Evolutionary conservation across 2,797 vertebrate genomes (phyloP), one percentile per base, ranked within the genome.

Genomic region (Streptopelia turtur): DNA sequence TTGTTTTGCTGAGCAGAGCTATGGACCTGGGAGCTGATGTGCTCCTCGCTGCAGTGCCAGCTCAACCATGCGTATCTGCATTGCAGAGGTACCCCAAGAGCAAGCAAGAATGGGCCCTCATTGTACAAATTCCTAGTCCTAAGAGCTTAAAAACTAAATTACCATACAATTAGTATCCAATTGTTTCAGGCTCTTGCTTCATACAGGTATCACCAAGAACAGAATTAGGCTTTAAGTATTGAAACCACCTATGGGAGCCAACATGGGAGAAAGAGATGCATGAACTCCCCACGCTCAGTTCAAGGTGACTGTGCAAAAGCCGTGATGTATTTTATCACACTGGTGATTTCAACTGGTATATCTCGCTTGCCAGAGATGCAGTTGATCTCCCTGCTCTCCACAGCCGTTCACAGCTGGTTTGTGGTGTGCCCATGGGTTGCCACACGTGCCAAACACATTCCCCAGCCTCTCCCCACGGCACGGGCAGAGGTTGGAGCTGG

Each of bases 1-100:
- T 72, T n/a, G 31, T 25, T 89, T 57, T 63, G 43, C 33, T 28
- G 65, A 59, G 12, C 1, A 43, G 37, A 0, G 0, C 47, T 22
- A 4, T 0, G 0, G 24, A 17, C 66, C 27, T 8, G 13, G 30
- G 27, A 17, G 24, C 31, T 23, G 43, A 16, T 1, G 0, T 35
- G 47, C 45, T 76, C 37, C 69, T 37, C 23, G 4, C 41, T 14
- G 70, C 61, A 53, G 53, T 3, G 0, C 37, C 35, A 71, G 65
- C 41, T 35, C 33, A 8, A 3, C 49, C 13, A 4, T 7, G 0
- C 15, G 10, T 16, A 30, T 25, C 66, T n/a, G 35, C n/a, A 10
- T 25, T 52, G 78, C 84, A 81, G 43, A 35, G 43, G 17, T 37
- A 28, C 10, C 52, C 53, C 39, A 17, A 27, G 16, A 33, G 43